Base-by-base conservation (phyloP, 2,113 vertebrate genomes). In the Romanogobio albipinnatus region DNA sequence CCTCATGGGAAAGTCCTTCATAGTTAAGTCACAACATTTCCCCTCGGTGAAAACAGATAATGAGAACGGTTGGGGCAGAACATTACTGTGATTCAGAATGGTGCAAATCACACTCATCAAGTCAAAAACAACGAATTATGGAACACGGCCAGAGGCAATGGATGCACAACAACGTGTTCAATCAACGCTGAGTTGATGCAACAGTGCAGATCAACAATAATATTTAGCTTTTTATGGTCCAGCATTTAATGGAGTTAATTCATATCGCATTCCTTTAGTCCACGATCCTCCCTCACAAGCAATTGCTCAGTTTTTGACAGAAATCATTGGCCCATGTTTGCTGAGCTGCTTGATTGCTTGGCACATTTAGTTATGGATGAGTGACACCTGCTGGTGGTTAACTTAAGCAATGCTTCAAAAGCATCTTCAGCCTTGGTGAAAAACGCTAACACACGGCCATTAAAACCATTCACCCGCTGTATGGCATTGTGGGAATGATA, bases 361-460 rank as follows among this genome's bases (percentile, higher is more conserved):
- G 80, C 79, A 89, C 84, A 90, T 93, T 93, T 89, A 89, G 90
- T 94, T 92, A 94, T 93, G 91, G 93, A 86, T 93, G 92, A 93
- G 93, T 93, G 93, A 93, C 94, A 94, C 93, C 94, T 95, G 90
- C 92, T 94, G 94, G 94, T 92, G 91, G 85, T 49, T 89, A 84
- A 83, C 73, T 89, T 93, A 85, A 91, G 91, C 90, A 89, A 90
- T 86, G 87, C 15, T 87, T 86, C 87, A 76, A 88, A 51, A 77
- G 64, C 62, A 76, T 71, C 81, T 84, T 36, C 33, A 76, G 7
- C 9, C 59, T 26, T 39, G 13, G 36, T 62, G 29, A 45, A 62
- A 29, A 53, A 36, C 36, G 3, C 14, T 26, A 68, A 33, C 10
- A 33, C n/a, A 66, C 51, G 45, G 24, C 26, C n/a, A 79, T 66